Evolutionary conservation across 2,797 vertebrate genomes (phyloP), one percentile per base, ranked within the genome.

Genomic region (Falco naumanni): DNA sequence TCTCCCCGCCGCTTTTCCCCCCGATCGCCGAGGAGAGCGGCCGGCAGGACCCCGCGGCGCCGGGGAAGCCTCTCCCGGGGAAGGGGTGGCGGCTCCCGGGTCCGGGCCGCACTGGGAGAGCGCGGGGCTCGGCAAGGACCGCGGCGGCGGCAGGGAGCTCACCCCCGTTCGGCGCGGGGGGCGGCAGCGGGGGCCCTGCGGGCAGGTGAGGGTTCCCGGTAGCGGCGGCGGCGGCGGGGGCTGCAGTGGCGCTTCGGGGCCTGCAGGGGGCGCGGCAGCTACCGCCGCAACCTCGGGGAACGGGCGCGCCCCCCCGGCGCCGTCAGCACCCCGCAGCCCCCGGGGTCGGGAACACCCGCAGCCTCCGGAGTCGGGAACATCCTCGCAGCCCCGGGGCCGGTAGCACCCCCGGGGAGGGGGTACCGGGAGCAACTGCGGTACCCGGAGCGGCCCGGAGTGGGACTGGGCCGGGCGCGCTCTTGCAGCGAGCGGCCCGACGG

Each of bases 181-280:
- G 50, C 26, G 45, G 77, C 50, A 7, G 63, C 60, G 41, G 70
- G 28, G 43, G 8, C 76, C 63, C 51, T 28, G 80, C 39, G 63
- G 90, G 76, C 84, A 45, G 93, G 72, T 29, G 87, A 50, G 69
- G 48, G 77, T 45, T 76, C 53, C 72, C 83, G 82, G 80, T 4
- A 68, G 57, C 72, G 26, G 50, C 79, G 24, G 37, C 37, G 37
- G 37, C 37, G 37, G 37, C 37, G 50, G 43, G 60, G 47, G 89
- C 81, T 91, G 90, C 87, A 91, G 85, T 84, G 84, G 24, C 74
- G n/a, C 50, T 87, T 34, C 82, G 93, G 70, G 56, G n/a, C 89
- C 95, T 90, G 93, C 65, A 90, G 93, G 91, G 93, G 95, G 93
- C 95, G 93, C 90, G 60, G 77, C 68, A 33, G 53, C 53, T 76